A percentile compares a stretch with the other conserved stretches of the same genome.
Conservation (phyloP, 1,140 invertebrate species). For the Zophobas morio region DNA sequence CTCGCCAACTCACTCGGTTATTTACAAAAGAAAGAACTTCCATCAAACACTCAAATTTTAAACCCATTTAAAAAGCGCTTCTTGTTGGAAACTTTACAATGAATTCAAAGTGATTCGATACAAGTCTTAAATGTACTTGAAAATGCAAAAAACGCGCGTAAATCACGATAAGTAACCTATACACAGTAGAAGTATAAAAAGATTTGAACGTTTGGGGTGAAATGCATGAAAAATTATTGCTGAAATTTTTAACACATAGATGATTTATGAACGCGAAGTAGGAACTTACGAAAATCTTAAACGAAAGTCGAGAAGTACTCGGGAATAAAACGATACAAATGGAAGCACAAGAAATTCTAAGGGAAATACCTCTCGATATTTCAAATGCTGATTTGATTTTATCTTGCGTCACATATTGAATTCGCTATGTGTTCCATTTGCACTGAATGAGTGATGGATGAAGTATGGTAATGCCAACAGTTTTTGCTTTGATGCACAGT, state of each 20-base stretch:
- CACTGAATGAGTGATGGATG: constrained; percentile 45
- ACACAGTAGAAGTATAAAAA: constrained; percentile 23
- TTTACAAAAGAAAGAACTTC: not conserved
- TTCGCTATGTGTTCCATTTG: constrained; percentile 45
- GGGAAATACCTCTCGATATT: constrained; percentile 48
- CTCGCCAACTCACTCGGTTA: not conserved
- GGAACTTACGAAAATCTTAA: constrained; percentile 46
- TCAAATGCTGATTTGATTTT: constrained; percentile 49
- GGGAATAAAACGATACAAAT: constrained; percentile 48
- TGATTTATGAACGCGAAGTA: constrained; percentile 46
- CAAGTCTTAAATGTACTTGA: not conserved
- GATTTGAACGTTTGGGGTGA: constrained; percentile 2
- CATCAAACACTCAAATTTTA: not conserved
- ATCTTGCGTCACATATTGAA: constrained; percentile 49
- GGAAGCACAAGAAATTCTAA: constrained; percentile 42
- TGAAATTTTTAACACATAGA: constrained; percentile 40
- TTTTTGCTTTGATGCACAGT: not conserved
- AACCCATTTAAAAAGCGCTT: too few relatives aligned
- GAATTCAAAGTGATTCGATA: not conserved
- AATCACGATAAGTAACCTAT: constrained; percentile 31
- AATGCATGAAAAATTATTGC: constrained; percentile 49
- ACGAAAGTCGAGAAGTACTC: constrained; percentile 49
- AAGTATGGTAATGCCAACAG: constrained; percentile 36
- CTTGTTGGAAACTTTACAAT: not conserved
- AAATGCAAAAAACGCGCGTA: not conserved